A percentile compares a stretch with the other conserved stretches of the same genome.
Evolutionary conservation across 1,140 invertebrate genomes (phyloP).

Genomic region (Drosophila virilis): DNA sequence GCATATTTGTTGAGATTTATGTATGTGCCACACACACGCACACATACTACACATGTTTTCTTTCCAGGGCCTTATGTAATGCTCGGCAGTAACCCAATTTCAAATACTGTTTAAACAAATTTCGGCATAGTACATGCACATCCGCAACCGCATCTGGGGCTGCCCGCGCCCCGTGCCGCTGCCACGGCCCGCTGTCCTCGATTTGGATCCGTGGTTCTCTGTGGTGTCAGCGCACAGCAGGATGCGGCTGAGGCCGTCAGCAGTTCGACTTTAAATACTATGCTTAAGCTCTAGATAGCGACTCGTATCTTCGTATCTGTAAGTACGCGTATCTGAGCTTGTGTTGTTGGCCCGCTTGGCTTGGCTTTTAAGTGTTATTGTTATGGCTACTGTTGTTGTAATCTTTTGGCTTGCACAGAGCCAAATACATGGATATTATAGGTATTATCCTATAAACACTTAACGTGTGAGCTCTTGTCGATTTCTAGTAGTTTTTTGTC

Average conservation of each 20-base stretch:
- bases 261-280: conserved; percentile 37
- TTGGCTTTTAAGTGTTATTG: conserved; percentile 62
- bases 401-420: conserved; percentile 28
- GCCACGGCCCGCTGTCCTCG: conserved; percentile 38
- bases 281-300: conserved; percentile 5
- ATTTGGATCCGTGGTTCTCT: conserved; percentile 31
- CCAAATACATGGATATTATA: conserved; percentile 20
- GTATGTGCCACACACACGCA: conserved; percentile 49
- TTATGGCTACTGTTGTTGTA: conserved; percentile 54
- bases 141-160: conserved; percentile 35
- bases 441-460: conserved; percentile 73
- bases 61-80: conserved; percentile 51
- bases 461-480: conserved; percentile 69
- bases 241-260: conserved; percentile 21
- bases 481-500: conserved; percentile 55
- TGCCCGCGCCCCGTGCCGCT: conserved; percentile 4
- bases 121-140: conserved; percentile 52
- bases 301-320: conserved; percentile 15
- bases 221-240: conserved; percentile 56
- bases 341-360: conserved; percentile 18
- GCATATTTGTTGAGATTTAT: conserved; percentile 72
- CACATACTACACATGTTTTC: conserved; percentile 20
- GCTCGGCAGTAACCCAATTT: conserved; percentile 73
- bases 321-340: conserved; percentile 50
- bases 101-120: conserved; percentile 70